Evolutionary conservation across 2,797 vertebrate genomes (phyloP), one percentile per base, ranked within the genome.

Genomic region (Xenopus petersii): DNA sequence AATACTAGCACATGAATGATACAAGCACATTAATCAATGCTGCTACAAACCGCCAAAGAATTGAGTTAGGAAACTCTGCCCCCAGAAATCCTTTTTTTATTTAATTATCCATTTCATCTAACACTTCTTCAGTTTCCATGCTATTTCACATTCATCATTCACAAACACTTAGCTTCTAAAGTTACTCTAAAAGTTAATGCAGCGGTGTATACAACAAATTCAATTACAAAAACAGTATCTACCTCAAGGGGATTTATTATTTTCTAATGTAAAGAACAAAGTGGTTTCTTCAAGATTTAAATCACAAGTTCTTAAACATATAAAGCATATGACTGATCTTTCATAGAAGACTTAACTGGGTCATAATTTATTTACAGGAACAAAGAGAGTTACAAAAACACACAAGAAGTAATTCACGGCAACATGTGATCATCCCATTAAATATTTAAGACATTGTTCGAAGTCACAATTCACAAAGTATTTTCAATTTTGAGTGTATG

Each of bases 361-460:
- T 48, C 21, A 51, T 67, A 4, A 67, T 67, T 67, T 67, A 67
- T 67, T 67, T 48, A 67, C 12, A 36, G 11, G 16, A 30, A 42
- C 30, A 47, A 2, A 21, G 12, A 67, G 64, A 48, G 47, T 16
- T 51, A 67, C 62, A 26, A 16, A 65, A 48, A 48, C 64, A 21
- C 16, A 48, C 42, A 42, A 71, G 30, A 71, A n/a, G 46, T 56
- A 71, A 26, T 67, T 65, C 64, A 61, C n/a, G 11, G n/a, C 42
- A 46, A 47, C 30, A 59, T 77, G 13, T 64, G 59, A 64, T 64
- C 24, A 70, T 24, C n/a, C 70, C 46, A 63, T 75, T 26, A 70
- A 70, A 75, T 75, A 70, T 70, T 75, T 64, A 75, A 16, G 6
- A 26, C 36, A 42, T 42, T 33, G 47, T 64, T 55, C 58, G 47